Base-by-base conservation (phyloP, 1,140 invertebrate species). In the Drosophila subpulchrella region DNA sequence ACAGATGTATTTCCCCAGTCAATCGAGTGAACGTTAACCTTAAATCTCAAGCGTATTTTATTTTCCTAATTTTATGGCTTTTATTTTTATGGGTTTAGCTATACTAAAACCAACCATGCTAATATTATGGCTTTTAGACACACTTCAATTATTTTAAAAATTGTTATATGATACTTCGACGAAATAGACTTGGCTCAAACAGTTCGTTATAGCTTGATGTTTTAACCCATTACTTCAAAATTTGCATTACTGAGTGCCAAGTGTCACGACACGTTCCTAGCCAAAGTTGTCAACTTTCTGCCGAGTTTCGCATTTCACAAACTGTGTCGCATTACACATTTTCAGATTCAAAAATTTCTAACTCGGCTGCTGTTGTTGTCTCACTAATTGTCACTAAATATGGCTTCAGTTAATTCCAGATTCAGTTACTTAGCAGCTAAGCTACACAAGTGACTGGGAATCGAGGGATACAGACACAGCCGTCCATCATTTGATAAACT, bases 301-400 rank as follows among this genome's bases (percentile, higher is more conserved):
- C 50, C 34, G 41, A 13, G 46, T 56, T 39, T 75, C 53, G 41
- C 71, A 75, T 75, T 75, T 65, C 73, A 57, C 47, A 78, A 77
- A 72, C 74, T 63, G 66, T 77, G 59, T 72, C 73, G 55, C 46
- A 76, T 78, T 78, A 76, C 75, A 76, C 74, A 53, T 60, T 78
- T 78, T 71, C n/a, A 46, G 17, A 50, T 57, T 51, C 27, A 27
- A 73, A 54, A 72, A 51, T 36, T 53, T 58, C 57, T 42, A 30
- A 44, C 58, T 61, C 55, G 61, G 41, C 50, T 44, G n/a, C 34
- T 30, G 63, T 30, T 71, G 38, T 70, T 63, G 46, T 46, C 47
- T 41, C 50, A 67, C 55, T 78, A 78, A 78, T 78, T 78, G 75
- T 78, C 75, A 78, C 75, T 77, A 65, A 77, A 78, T 78, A 78